Conservation (phyloP, 2,797 vertebrate genomes). For the Phylloscopus collybita region DNA sequence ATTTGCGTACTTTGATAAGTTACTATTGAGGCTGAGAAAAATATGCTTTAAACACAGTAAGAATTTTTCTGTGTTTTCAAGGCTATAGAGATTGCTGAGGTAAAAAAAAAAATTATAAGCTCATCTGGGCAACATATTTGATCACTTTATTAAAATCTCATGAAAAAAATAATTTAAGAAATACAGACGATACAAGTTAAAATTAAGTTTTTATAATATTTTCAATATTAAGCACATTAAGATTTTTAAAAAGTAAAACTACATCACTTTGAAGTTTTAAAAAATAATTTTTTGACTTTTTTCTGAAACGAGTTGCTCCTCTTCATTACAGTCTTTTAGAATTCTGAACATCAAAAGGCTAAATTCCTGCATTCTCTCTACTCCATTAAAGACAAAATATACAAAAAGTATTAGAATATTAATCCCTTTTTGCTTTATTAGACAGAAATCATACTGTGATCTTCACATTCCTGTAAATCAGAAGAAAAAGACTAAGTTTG, state of each 20-base stretch:
- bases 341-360: background rate
- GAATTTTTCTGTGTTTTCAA: background rate
- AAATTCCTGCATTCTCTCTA: background rate
- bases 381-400: background rate
- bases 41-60: rapidly evolving
- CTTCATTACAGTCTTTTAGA: background rate
- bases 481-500: background rate
- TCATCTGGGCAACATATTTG: background rate
- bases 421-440: background rate
- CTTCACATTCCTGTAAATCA: background rate
- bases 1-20: background rate
- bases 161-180: background rate
- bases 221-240: background rate
- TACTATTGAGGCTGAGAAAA: background rate
- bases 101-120: background rate
- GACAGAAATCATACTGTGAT: background rate
- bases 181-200: background rate
- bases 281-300: rapidly evolving
- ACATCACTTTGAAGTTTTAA: background rate
- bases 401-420: background rate
- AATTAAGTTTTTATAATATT: background rate
- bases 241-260: background rate
- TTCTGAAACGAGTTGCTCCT: background rate
- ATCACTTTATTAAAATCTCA: background rate
- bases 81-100: background rate